These are phyloP conservation scores for Andricus quercusramuli DNA, from an alignment of 2,888 invertebrate genomes.

Conservation along the genomic window DNA sequence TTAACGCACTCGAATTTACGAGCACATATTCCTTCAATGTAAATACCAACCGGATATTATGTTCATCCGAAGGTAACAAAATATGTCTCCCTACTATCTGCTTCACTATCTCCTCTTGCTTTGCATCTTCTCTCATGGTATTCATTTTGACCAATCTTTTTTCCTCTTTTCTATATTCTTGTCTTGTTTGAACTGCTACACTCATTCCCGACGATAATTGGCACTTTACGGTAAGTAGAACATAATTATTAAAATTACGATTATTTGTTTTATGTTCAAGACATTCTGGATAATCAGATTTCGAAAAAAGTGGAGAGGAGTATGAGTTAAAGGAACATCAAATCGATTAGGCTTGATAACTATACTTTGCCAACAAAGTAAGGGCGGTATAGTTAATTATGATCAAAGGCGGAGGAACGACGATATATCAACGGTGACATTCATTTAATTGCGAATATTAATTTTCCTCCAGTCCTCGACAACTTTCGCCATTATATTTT, in stretches of 20 bases:
- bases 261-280: background rate
- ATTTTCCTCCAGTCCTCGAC: constrained; percentile 28
- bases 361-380: constrained; percentile 29
- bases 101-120: background rate
- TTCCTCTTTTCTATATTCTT: background rate
- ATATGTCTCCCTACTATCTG: background rate
- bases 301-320: background rate
- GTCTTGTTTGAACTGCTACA: background rate
- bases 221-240: background rate
- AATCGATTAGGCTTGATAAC: constrained; percentile 23
- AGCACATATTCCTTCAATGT: constrained; percentile 11
- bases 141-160: background rate
- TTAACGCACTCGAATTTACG: constrained; percentile 33
- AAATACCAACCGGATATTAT: constrained; percentile 27
- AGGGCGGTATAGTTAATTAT: constrained; percentile 21
- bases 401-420: constrained; percentile 25
- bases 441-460: constrained; percentile 37
- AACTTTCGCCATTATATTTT: constrained; percentile 26
- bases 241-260: background rate
- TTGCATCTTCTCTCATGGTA: background rate
- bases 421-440: constrained; percentile 32
- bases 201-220: background rate
- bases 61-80: background rate
- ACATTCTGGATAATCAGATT: background rate
- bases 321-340: background rate